Percentiles rank a stretch among this genome's conserved stretches.
These are phyloP conservation scores for Diogma glabrata DNA, from an alignment of 2,888 invertebrate genomes.

Conservation along the genomic window DNA sequence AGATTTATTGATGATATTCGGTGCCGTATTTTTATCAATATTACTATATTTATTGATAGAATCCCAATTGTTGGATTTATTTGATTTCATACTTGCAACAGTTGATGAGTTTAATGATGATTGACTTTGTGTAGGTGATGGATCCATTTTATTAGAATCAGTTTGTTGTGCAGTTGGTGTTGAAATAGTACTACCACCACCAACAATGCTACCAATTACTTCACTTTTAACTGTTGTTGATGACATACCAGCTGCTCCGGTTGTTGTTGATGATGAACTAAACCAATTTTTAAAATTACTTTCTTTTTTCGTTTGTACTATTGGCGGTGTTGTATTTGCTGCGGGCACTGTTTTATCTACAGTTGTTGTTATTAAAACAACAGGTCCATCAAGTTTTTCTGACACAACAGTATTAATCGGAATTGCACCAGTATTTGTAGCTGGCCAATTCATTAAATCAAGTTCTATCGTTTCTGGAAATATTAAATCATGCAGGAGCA, in stretches of 20 bases:
- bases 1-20: slow-evolving; percentile 11
- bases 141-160: not conserved
- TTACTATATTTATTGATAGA: slow-evolving; percentile 8
- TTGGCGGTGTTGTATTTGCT: slow-evolving; percentile 18
- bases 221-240: slow-evolving; percentile 2
- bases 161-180: not conserved
- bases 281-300: slow-evolving; percentile 30
- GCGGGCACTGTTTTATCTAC: slow-evolving; percentile 15
- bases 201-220: slow-evolving; percentile 3
- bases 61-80: slow-evolving; percentile 10
- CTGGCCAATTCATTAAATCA: slow-evolving; percentile 20
- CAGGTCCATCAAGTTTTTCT: slow-evolving; percentile 8
- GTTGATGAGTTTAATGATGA: slow-evolving; percentile 23
- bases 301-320: slow-evolving; percentile 21
- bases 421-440: slow-evolving; percentile 16
- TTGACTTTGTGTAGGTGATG: slow-evolving; percentile 28
- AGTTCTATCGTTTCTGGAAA: slow-evolving; percentile 21
- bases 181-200: slow-evolving; percentile 2
- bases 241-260: not conserved
- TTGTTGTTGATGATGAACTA: slow-evolving; percentile 15
- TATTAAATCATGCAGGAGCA: slow-evolving; percentile 6
- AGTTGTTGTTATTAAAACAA: slow-evolving; percentile 8
- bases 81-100: slow-evolving; percentile 20
- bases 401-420: slow-evolving; percentile 12
- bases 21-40: slow-evolving; percentile 13